phyloP scores from a whole-genome alignment of 2,888 invertebrate genomes.

The Drosophila acutilabella region DNA sequence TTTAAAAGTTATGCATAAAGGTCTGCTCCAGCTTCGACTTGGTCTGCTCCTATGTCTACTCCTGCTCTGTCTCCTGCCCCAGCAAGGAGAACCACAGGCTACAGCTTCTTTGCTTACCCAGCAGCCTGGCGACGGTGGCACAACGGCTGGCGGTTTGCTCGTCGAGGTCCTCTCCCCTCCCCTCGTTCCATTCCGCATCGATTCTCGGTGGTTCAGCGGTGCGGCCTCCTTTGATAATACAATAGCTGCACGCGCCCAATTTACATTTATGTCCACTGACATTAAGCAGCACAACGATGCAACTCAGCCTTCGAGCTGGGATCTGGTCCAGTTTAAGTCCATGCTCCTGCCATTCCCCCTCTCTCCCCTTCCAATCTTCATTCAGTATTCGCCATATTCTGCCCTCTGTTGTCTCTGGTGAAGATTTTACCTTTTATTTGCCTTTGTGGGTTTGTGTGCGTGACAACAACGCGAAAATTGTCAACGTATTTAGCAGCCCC shows the following conservation, averaged over 20 bases:
- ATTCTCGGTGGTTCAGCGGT: slow-evolving; percentile 51
- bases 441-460: slow-evolving; percentile 29
- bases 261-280: slow-evolving; percentile 85
- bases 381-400: slow-evolving; percentile 22
- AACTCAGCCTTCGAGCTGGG: slow-evolving; percentile 32
- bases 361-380: background rate
- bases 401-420: slow-evolving; percentile 48
- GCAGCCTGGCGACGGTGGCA: slow-evolving; percentile 53
- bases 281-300: slow-evolving; percentile 78
- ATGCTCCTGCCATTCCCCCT: background rate
- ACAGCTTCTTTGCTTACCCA: slow-evolving; percentile 78
- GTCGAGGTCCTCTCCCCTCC: no score
- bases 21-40: slow-evolving; percentile 56
- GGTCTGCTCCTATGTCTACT: slow-evolving; percentile 14
- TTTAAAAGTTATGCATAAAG: slow-evolving; percentile 83
- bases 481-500: slow-evolving; percentile 76
- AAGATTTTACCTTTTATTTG: slow-evolving; percentile 33
- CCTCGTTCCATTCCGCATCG: no score
- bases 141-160: slow-evolving; percentile 8
- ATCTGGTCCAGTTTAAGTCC: slow-evolving; percentile 53
- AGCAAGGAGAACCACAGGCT: slow-evolving; percentile 20
- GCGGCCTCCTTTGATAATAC: slow-evolving; percentile 85
- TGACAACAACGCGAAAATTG: slow-evolving; percentile 71
- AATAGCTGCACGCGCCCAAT: slow-evolving; percentile 85
- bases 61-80: background rate